A percentile compares a stretch with the other conserved stretches of the same genome.
Conservation (phyloP, 2,888 invertebrate species). For the Colletes collaris region DNA sequence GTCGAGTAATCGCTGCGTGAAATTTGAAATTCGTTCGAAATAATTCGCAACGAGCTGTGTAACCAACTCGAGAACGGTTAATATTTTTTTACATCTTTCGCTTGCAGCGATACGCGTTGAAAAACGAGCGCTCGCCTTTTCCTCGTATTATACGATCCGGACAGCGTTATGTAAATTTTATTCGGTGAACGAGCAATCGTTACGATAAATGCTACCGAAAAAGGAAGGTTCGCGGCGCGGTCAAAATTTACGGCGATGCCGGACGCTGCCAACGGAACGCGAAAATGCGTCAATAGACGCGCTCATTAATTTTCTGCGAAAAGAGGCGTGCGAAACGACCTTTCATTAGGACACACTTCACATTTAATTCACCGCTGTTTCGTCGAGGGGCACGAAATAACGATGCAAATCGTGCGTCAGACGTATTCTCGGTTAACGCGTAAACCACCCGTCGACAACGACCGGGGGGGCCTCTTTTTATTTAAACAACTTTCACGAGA, state of each 20-base stretch:
- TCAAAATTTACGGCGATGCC: background rate
- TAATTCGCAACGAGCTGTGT: too few relatives aligned
- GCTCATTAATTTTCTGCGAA: conserved; percentile 35
- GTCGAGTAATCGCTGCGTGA: too few relatives aligned
- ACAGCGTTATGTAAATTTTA: too few relatives aligned
- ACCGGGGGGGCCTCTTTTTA: conserved; percentile 17
- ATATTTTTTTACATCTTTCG: too few relatives aligned
- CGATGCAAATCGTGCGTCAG: conserved; percentile 16
- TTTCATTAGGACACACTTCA: conserved; percentile 47
- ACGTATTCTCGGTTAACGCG: background rate
- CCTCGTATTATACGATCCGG: too few relatives aligned
- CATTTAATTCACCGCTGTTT: conserved; percentile 31
- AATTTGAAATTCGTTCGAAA: too few relatives aligned
- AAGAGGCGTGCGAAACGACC: conserved; percentile 22
- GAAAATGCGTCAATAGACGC: conserved; percentile 11
- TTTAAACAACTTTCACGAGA: conserved; percentile 39
- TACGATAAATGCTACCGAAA: background rate
- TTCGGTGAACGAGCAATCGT: background rate
- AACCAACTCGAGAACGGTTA: too few relatives aligned
- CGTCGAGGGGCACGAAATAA: conserved; percentile 11
- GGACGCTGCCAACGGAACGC: background rate
- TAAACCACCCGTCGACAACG: conserved; percentile 6
- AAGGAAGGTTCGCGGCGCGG: too few relatives aligned
- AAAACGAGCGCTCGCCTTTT: too few relatives aligned
- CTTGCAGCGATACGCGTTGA: too few relatives aligned